Base-by-base conservation (phyloP, 2,888 invertebrate genomes). In the Apotomis turbidana region DNA sequence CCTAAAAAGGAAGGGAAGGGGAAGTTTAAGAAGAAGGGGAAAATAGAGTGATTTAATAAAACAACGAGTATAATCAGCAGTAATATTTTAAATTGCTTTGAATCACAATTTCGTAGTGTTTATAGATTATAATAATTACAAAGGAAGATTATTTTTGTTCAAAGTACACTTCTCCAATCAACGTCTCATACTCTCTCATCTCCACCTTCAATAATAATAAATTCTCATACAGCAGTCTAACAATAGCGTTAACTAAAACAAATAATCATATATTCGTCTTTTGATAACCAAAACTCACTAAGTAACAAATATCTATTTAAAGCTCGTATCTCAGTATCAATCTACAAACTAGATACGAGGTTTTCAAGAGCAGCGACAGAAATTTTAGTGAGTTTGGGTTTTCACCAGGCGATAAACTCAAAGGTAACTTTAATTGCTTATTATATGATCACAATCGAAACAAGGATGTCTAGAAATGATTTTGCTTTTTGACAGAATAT, bases 71-170 rank as follows among this genome's bases (percentile, higher is more conserved):
- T 92, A 92, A 90, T 93, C 93, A 93, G 93, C 93, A 90, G 91
- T 93, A 93, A 91, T 93, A 93, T 93, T 93, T 91, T 91, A 90
- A 93, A 93, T 93, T 93, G 93, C 91, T 91, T 92, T 87, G 87
- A 93, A 93, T 93, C 93, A 93, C 93, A 93, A 93, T 93, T 91
- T 89, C 86, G 87, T 93, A 90, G 93, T 93, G 93, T 93, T 92
- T 88, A 91, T 90, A 91, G 90, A 90, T 90, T 91, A 91, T 89
- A 90, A 89, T 93, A 90, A 91, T 91, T 91, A 93, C 90, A 92
- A 92, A 93, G 92, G 91, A 93, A 93, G 93, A 90, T 89, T 90
- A 82, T 83, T 86, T 87, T 86, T 86, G 84, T 87, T 87, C 85
- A 88, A 91, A 90, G 87, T 90, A 89, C 90, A 90, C 87, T 86